Evolutionary conservation across 2,888 invertebrate genomes (phyloP).

Genomic region (Lepetodrilus schrolli): DNA sequence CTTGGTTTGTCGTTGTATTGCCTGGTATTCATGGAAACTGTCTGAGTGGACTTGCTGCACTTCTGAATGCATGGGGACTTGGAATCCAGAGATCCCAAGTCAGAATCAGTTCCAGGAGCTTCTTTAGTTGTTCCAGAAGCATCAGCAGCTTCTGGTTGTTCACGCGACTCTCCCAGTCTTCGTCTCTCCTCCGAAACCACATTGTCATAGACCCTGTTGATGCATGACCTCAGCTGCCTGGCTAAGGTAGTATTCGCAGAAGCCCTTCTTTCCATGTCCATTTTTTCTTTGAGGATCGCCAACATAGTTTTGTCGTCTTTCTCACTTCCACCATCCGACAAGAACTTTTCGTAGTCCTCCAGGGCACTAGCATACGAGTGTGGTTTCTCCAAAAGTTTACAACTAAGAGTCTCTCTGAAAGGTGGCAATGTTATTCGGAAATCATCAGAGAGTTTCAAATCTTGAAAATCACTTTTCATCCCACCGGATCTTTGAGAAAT

Average conservation of each 20-base stretch:
- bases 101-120: background rate
- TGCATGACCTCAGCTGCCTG: background rate
- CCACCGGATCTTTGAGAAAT: too few species aligned
- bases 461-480: too few species aligned
- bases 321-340: background rate
- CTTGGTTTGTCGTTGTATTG: background rate
- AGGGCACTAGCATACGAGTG: constrained; percentile 22
- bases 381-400: background rate
- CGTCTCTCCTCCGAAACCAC: background rate
- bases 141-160: background rate
- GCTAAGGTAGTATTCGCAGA: background rate
- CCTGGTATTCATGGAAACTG: background rate
- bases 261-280: background rate
- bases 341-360: constrained; percentile 25
- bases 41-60: constrained; percentile 3
- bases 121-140: background rate
- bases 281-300: background rate
- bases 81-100: background rate
- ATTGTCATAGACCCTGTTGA: background rate
- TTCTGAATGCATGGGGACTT: background rate
- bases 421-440: background rate
- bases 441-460: too few species aligned
- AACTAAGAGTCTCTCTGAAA: background rate
- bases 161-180: background rate
- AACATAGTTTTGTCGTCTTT: background rate